Conservation (phyloP, 2,113 vertebrate genomes). For the Otolemur garnettii region DNA sequence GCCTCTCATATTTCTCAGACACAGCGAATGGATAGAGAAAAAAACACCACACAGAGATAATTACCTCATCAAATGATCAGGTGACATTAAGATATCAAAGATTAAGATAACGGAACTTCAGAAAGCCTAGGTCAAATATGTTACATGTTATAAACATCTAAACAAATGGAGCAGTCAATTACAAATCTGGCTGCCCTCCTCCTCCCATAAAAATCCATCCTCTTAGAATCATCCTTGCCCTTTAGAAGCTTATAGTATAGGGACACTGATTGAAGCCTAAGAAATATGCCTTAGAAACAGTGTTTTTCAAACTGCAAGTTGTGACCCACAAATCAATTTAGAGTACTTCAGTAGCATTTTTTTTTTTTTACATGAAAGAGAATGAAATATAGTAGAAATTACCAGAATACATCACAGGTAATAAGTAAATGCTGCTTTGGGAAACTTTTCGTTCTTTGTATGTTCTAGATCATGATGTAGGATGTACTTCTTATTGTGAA, state of each 20-base stretch:
- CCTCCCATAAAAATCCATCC: not conserved
- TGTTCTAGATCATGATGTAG: not conserved
- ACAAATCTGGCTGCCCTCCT: not conserved
- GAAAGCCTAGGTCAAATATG: not conserved
- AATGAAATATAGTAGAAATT: not conserved
- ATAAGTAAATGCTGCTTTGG: not conserved
- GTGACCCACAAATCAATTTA: conserved; percentile 13
- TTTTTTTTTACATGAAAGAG: conserved; percentile 34
- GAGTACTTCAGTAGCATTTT: not conserved
- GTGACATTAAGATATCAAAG: conserved; percentile 23
- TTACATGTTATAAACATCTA: not conserved
- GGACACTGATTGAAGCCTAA: not conserved
- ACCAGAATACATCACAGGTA: not conserved
- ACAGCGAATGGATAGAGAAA: conserved; percentile 52
- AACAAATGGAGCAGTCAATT: not conserved
- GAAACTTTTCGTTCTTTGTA: not conserved
- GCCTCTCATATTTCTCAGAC: conserved; percentile 21
- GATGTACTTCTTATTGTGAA: not conserved
- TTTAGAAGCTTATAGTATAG: not conserved
- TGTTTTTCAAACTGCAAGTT: conserved; percentile 40
- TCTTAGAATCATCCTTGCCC: not conserved
- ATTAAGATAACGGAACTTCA: not conserved
- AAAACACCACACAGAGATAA: not conserved
- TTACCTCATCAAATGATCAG: conserved; percentile 21
- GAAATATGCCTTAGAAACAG: not conserved